A percentile compares a stretch with the other conserved stretches of the same genome.
Conservation (phyloP, 1,140 invertebrate species). For the Zophobas atratus region DNA sequence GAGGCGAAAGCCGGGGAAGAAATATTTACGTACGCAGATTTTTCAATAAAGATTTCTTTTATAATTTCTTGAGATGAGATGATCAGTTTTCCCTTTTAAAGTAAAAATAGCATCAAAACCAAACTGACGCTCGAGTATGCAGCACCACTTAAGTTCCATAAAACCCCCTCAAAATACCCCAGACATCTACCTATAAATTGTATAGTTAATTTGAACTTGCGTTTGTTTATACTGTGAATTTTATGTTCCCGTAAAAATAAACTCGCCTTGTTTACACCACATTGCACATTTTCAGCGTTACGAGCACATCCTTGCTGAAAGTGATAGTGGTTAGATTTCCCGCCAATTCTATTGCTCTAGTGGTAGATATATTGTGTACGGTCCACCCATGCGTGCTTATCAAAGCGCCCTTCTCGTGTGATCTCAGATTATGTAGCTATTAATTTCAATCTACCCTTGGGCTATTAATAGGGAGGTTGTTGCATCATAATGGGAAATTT, state of each 20-base stretch:
- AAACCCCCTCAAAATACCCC: no score
- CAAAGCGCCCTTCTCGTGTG: no score
- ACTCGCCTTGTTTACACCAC: background rate
- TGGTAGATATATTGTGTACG: background rate
- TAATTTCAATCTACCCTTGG: no score
- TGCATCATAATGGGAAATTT: background rate
- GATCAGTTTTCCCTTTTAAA: no score
- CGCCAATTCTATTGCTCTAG: background rate
- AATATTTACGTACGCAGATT: no score
- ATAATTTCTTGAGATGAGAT: no score
- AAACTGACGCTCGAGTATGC: no score
- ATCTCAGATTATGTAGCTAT: no score
- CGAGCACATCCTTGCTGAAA: background rate
- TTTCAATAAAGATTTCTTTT: no score
- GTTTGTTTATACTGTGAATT: slow-evolving; percentile 23
- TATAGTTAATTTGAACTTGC: slow-evolving; percentile 16
- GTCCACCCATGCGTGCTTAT: background rate
- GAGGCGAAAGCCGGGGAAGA: no score
- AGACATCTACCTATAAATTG: slow-evolving; percentile 12
- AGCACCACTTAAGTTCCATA: no score
- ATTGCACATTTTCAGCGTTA: background rate
- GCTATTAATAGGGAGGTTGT: background rate
- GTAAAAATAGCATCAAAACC: no score
- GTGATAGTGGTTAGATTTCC: background rate
- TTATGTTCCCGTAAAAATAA: slow-evolving; percentile 24